Evolutionary conservation across 1,140 invertebrate genomes (phyloP).

Genomic region (Battus philenor): DNA sequence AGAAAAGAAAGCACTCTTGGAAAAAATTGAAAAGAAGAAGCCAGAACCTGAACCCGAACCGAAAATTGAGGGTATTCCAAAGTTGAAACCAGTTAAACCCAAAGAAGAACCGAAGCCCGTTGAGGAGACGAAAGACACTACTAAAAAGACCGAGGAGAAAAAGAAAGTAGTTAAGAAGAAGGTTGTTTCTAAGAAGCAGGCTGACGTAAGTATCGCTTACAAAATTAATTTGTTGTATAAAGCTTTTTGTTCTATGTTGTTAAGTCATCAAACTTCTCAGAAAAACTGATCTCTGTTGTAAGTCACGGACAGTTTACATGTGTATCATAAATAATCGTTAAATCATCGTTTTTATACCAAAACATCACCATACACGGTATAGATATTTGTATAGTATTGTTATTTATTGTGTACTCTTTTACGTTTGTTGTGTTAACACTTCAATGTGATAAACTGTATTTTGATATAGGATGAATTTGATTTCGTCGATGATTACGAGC

Average conservation of each 20-base stretch:
- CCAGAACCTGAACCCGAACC: conserved; percentile 60
- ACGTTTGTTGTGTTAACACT: conserved; percentile 62
- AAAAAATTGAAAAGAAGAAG: conserved; percentile 73
- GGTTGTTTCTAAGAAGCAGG: conserved; percentile 65
- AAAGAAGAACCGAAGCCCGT: conserved; percentile 69
- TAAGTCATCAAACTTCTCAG: too few relatives aligned
- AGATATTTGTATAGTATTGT: too few relatives aligned
- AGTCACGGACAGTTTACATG: too few relatives aligned
- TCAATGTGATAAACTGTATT: conserved; percentile 55
- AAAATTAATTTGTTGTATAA: conserved; percentile 29
- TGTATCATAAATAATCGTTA: too few relatives aligned
- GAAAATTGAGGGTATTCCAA: conserved; percentile 75
- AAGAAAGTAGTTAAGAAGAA: conserved; percentile 72
- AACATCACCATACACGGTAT: too few relatives aligned
- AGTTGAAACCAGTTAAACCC: conserved; percentile 74
- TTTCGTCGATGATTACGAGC: conserved; percentile 78
- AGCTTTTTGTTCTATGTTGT: conserved; percentile 27
- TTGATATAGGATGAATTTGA: conserved; percentile 71
- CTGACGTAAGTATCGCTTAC: conserved; percentile 59
- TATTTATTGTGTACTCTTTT: too few relatives aligned
- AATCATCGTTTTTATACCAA: too few relatives aligned
- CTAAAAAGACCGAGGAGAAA: conserved; percentile 66
- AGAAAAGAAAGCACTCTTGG: conserved; percentile 72
- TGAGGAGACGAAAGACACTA: conserved; percentile 61
- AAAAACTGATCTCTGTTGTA: too few relatives aligned